phyloP scores from a whole-genome alignment of 2,888 invertebrate genomes.

The Camptogramma bilineatum region DNA sequence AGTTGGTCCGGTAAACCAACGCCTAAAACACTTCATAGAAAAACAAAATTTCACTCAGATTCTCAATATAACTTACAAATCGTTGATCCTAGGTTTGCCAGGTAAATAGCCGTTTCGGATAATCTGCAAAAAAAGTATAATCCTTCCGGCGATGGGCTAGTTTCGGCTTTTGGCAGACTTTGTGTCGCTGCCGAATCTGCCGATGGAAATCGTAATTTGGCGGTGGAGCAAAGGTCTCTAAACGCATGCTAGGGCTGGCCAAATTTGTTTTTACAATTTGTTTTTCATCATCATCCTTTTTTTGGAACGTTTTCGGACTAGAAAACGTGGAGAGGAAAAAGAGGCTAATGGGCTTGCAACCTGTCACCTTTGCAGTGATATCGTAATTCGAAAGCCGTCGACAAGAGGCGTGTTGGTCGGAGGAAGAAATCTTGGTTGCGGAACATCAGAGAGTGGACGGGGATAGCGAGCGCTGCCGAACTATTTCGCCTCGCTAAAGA shows the following conservation, averaged over 20 bases:
- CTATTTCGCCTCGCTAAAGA: too few relatives aligned
- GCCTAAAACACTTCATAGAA: background rate
- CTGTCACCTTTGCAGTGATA: too few relatives aligned
- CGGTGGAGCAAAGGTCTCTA: constrained; percentile 53
- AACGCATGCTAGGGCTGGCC: constrained; percentile 68
- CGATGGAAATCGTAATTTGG: constrained; percentile 72
- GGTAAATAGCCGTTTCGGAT: constrained; percentile 66
- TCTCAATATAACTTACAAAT: constrained; percentile 35
- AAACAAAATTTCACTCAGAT: background rate
- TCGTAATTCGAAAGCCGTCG: too few relatives aligned
- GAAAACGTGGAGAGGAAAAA: too few relatives aligned
- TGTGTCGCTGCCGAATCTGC: constrained; percentile 67
- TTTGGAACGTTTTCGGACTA: background rate
- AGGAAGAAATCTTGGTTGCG: too few relatives aligned
- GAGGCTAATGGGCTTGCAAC: too few relatives aligned
- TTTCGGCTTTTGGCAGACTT: constrained; percentile 76
- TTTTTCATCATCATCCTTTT: background rate
- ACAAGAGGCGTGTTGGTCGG: too few relatives aligned
- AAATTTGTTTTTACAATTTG: background rate
- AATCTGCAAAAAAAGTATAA: constrained; percentile 78
- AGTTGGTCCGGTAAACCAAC: background rate
- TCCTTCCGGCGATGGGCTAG: constrained; percentile 72
- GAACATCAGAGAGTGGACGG: too few relatives aligned
- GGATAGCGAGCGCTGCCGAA: too few relatives aligned
- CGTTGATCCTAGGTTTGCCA: constrained; percentile 46